Base-by-base conservation (phyloP, 2,113 vertebrate genomes). In the Cisticola juncidis region DNA sequence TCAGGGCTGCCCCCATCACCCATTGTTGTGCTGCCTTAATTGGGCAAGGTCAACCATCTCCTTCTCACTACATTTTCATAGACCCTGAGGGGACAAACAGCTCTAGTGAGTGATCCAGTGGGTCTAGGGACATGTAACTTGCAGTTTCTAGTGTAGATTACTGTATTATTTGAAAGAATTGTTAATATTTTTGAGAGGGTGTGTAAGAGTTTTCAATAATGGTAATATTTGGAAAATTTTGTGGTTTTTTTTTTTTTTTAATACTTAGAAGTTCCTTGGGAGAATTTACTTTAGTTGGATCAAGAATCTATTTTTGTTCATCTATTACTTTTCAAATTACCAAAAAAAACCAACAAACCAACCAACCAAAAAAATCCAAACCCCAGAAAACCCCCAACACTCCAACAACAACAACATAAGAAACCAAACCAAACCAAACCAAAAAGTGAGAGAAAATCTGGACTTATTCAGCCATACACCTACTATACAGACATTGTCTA, bases 11-110 rank as follows among this genome's bases (percentile, higher is more conserved):
- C 88, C 95, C 33, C 23, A 80, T 94, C 78, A 64, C 57, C 64
- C 92, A 66, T 36, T 12, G 2, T 29, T 22, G 3, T 2, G 1
- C 72, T 70, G 48, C 44, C 62, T 81, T 98, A 97, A 98, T 95
- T 97, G 96, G 88, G 47, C 8, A 81, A 97, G 96, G 96, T 97
- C 97, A 98, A 89, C 57, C n/a, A 70, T 38, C 38, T 91, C 90
- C 79, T 77, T 94, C 72, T 89, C 79, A 86, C 53, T 53, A 65
- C 12, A 40, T 70, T 90, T 95, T 77, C 40, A 69, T 61, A 70
- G 68, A 82, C 91, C 93, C 90, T 25, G 45, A 80, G 84, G 88
- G 73, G 29, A 88, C 73, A 36, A 91, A 60, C 2, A 28, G 40
- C 77, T 91, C 58, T 51, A 70, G 9, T 35, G 56, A 94, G n/a